These are phyloP conservation scores for Sisyra terminalis DNA, from an alignment of 2,888 invertebrate species.

Conservation along the genomic window DNA sequence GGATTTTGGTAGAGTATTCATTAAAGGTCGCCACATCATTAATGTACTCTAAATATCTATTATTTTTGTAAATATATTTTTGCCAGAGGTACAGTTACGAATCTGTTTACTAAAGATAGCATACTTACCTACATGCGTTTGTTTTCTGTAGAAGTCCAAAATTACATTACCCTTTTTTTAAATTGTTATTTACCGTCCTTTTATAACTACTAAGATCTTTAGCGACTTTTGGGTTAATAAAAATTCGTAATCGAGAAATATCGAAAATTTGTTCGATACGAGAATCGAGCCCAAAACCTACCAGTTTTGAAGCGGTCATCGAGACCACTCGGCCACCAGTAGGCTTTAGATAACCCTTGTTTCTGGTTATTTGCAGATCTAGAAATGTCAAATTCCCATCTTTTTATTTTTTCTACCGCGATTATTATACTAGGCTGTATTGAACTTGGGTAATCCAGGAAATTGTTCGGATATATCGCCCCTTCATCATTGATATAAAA, in stretches of 20 bases:
- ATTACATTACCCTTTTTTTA: slow-evolving; percentile 1
- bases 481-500: background rate
- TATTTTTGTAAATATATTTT: background rate
- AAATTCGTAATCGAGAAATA: no score
- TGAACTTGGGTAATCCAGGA: background rate
- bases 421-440: slow-evolving; percentile 6
- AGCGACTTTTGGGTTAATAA: no score
- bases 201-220: no score
- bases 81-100: slow-evolving; percentile 1
- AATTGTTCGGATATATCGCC: slow-evolving; percentile 1
- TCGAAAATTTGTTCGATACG: no score
- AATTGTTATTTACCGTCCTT: no score
- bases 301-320: no score
- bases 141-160: slow-evolving; percentile 7
- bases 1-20: no score
- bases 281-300: no score
- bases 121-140: slow-evolving; percentile 5
- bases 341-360: background rate
- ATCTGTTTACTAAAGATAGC: background rate
- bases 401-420: slow-evolving; percentile 8
- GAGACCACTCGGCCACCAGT: no score
- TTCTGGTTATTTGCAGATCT: slow-evolving; percentile 4
- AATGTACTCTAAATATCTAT: no score
- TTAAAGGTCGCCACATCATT: no score
- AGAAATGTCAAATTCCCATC: slow-evolving; percentile 8